Evolutionary conservation across 2,797 vertebrate species (phyloP).

Genomic region (Chiloscyllium punctatum): DNA sequence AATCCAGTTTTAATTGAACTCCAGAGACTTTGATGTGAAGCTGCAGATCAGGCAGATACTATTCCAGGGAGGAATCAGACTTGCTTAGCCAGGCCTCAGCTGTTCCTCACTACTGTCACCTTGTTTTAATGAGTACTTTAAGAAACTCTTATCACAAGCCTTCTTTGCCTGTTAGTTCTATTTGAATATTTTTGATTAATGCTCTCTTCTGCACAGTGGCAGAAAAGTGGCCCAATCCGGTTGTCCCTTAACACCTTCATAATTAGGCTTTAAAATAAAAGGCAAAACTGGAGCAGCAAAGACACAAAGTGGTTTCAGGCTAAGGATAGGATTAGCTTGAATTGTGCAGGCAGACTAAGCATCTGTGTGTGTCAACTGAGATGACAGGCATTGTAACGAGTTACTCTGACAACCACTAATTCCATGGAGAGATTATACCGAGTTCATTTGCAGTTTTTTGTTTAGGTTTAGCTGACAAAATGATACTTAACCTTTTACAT

Average conservation of each 20-base stretch:
- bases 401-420: slow-evolving; percentile 66
- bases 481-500: slow-evolving; percentile 61
- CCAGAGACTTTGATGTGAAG: slow-evolving; percentile 95
- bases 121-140: slow-evolving; percentile 64
- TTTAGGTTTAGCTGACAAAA: slow-evolving; percentile 61
- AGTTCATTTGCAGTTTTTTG: slow-evolving; percentile 63
- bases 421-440: slow-evolving; percentile 62
- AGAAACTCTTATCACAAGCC: slow-evolving; percentile 47
- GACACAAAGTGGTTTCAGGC: slow-evolving; percentile 61
- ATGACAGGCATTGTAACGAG: slow-evolving; percentile 70
- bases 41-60: slow-evolving; percentile 66
- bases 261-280: slow-evolving; percentile 60
- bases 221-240: slow-evolving; percentile 50
- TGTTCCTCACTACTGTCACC: slow-evolving; percentile 55
- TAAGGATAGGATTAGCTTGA: slow-evolving; percentile 70
- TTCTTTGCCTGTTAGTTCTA: slow-evolving; percentile 44
- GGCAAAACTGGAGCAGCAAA: slow-evolving; percentile 51
- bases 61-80: slow-evolving; percentile 52
- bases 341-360: slow-evolving; percentile 60
- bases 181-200: slow-evolving; percentile 66
- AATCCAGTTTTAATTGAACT: slow-evolving; percentile 99
- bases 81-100: slow-evolving; percentile 63
- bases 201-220: slow-evolving; percentile 43
- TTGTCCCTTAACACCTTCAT: slow-evolving; percentile 50
- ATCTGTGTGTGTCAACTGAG: slow-evolving; percentile 60